Evolutionary conservation across 1,140 invertebrate species (phyloP).

Genomic region (Philopotamus ludificatus): DNA sequence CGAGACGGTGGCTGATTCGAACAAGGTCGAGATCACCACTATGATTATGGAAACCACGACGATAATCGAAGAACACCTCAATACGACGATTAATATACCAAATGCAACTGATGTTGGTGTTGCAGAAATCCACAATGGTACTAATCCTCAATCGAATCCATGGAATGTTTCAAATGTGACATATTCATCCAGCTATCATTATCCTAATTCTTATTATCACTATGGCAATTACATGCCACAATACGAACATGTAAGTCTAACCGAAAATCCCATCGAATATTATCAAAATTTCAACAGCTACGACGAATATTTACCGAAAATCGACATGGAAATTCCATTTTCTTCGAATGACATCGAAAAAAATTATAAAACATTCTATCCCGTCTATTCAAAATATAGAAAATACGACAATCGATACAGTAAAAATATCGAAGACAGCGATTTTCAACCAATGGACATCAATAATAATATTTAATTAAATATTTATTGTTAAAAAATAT

Average conservation of each 20-base stretch:
- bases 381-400: too few species aligned
- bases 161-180: neutral
- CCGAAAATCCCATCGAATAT: constrained; percentile 26
- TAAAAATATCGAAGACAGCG: constrained; percentile 28
- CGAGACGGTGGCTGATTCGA: neutral
- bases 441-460: constrained; percentile 22
- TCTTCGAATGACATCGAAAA: neutral
- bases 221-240: constrained; percentile 21
- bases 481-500: too few species aligned
- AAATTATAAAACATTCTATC: constrained; percentile 21
- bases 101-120: neutral
- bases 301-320: constrained; percentile 24
- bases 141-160: neutral
- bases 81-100: neutral
- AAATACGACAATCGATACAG: too few species aligned
- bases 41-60: neutral
- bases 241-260: constrained; percentile 34
- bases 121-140: neutral
- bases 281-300: constrained; percentile 11
- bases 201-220: constrained; percentile 35
- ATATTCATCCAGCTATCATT: neutral
- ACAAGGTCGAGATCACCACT: neutral
- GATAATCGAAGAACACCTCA: neutral
- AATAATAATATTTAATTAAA: constrained; percentile 8
- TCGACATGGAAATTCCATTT: neutral